Evolutionary conservation across 2,888 invertebrate genomes (phyloP).

Genomic region (Idaea biselata): DNA sequence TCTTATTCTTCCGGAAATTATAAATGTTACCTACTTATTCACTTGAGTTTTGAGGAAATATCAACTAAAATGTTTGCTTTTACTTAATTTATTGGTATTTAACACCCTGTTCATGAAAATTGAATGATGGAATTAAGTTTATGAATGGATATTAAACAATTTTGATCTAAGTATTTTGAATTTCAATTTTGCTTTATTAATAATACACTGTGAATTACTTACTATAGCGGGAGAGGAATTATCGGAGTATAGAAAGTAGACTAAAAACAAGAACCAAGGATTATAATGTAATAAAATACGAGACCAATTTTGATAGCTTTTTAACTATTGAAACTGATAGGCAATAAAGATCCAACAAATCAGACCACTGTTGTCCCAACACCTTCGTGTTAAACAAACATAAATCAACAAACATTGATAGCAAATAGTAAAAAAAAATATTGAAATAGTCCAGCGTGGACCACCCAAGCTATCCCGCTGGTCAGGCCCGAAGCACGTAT

Average conservation of each 20-base stretch:
- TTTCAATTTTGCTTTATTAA: too few species aligned
- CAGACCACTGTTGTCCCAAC: slow-evolving; percentile 66
- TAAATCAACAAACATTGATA: slow-evolving; percentile 67
- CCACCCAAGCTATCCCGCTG: slow-evolving; percentile 70
- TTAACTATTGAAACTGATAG: slow-evolving; percentile 54
- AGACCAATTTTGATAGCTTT: not conserved
- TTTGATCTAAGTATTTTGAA: too few species aligned
- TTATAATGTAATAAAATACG: too few species aligned
- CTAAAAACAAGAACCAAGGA: too few species aligned
- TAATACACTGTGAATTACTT: not conserved
- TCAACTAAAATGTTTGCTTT: not conserved
- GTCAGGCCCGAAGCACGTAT: slow-evolving; percentile 61
- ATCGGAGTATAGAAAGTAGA: too few species aligned
- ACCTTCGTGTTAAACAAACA: slow-evolving; percentile 72
- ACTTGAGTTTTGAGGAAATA: not conserved
- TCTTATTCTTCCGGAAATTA: not conserved
- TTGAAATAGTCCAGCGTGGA: slow-evolving; percentile 68
- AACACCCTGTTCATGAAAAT: not conserved
- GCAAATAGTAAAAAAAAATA: slow-evolving; percentile 74
- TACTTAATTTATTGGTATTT: not conserved
- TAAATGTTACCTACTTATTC: not conserved
- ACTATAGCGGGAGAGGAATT: too few species aligned
- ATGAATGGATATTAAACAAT: too few species aligned
- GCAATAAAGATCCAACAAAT: slow-evolving; percentile 68
- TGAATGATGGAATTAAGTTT: not conserved